Evolutionary conservation across 1,140 invertebrate species (phyloP), one percentile per base, ranked within the genome.

Genomic region (Goniozus legneri): DNA sequence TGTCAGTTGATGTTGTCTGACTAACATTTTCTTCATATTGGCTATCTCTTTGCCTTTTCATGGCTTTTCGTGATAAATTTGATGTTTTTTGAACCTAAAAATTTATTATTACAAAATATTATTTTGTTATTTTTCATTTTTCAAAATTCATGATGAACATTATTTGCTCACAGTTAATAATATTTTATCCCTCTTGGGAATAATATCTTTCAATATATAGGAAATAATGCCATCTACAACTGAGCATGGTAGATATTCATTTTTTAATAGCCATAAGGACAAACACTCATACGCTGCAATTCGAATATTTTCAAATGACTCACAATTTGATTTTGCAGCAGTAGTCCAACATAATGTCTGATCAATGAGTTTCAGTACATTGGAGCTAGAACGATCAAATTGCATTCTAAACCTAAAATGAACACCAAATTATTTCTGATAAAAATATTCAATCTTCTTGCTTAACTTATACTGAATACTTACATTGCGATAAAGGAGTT

Each of bases 401-500:
- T 62, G 54, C 15, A 62, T 41, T 14, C 47, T 40, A 39, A 62
- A 62, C 46, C 60, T 62, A 41, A 24, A 27, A 41, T 4, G 20
- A 38, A 19, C 3, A 33, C 13, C 18, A 42, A 27, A 19, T 8
- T 8, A 10, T 4, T 14, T 33, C 13, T 33, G n/a, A 33, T 27
- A 27, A 6, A 27, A 6, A 27, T 27, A 27, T 27, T 27, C 10
- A 4, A 6, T 4, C 10, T 10, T 27, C 24, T 27, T 30, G 8
- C 6, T 15, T 2, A 4, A 4, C 31, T 43, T 6, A 18, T 14
- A 44, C 42, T 8, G 36, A 36, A 27, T 31, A 44, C 43, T 18
- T 57, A 71, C 69, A 67, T 58, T 34, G 51, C 41, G 43, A 73
- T 65, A 7, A 73, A 52, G 3, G 57, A 42, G 31, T 67, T 37